Evolutionary conservation across 2,888 invertebrate species (phyloP), one percentile per base, ranked within the genome.

Genomic region (Lithophane socia): DNA sequence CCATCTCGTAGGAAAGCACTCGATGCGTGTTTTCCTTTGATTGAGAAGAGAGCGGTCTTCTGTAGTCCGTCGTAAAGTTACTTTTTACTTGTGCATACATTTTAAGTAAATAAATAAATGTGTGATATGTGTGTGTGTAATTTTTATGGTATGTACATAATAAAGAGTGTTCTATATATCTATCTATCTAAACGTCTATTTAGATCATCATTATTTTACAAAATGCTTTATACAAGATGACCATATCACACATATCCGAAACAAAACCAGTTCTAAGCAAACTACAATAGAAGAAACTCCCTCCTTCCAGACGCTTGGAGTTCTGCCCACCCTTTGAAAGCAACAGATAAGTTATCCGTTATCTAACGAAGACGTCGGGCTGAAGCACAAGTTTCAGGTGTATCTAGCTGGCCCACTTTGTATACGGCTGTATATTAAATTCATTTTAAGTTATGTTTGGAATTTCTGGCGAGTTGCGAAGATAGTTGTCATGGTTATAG

Each of bases 271-370:
- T 61, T 21, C 47, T 47, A 13, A 65, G 29, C 29, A 54, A 69
- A 67, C 54, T n/a, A 77, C 66, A 80, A 77, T 63, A 52, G 56
- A n/a, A 77, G 61, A 67, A 83, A 66, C 44, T 47, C 54, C 12
- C 10, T 44, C 21, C 13, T n/a, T 21, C 47, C 10, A 37, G 18
- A 37, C 29, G 37, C 44, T 79, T 86, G 83, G 75, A 77, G 37
- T 47, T 67, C 76, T 84, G 84, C 84, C 86, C 74, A 67, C 79
- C 69, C 64, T 66, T 65, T 60, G 69, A 61, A 75, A 70, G 70
- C 54, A 66, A 73, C 71, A 82, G 86, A 86, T 84, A 84, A 79
- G 44, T 84, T 80, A 84, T 73, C 84, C 49, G 64, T 56, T 85
- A 82, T 75, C 74, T 77, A 64, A 77, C 56, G 63, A 72, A 85